Evolutionary conservation across 1,140 invertebrate species (phyloP).

Genomic region (Drosophila bocqueti): DNA sequence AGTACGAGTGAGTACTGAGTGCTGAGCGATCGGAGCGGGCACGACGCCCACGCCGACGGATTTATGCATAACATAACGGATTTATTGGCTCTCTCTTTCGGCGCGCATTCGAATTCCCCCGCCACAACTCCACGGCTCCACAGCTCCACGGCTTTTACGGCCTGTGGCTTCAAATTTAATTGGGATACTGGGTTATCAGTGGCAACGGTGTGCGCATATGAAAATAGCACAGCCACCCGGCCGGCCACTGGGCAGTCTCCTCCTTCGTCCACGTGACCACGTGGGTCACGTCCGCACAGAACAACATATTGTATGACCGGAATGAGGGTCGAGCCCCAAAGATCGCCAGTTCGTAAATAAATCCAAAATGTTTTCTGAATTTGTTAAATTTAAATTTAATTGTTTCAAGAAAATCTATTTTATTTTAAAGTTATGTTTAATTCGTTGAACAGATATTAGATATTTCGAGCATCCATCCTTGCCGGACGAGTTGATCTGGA

Average conservation of each 20-base stretch:
- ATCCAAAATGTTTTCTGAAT: neutral
- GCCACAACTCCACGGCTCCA: neutral
- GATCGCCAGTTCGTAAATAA: neutral
- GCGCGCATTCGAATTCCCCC: slow-evolving; percentile 62
- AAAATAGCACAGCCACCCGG: slow-evolving; percentile 67
- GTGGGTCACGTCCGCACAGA: slow-evolving; percentile 27
- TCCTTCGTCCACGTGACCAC: slow-evolving; percentile 10
- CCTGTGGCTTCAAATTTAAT: slow-evolving; percentile 75
- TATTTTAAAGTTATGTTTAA: neutral
- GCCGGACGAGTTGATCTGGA: neutral
- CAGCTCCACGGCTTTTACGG: slow-evolving; percentile 50
- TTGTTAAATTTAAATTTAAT: neutral
- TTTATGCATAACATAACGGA: slow-evolving; percentile 64
- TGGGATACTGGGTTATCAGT: slow-evolving; percentile 81
- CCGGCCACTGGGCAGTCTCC: slow-evolving; percentile 7
- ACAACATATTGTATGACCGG: neutral
- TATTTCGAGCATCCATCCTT: neutral
- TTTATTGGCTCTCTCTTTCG: slow-evolving; percentile 70
- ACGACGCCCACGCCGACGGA: slow-evolving; percentile 38
- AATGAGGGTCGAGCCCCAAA: neutral
- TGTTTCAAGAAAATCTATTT: neutral
- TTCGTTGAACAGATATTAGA: neutral
- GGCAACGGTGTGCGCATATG: slow-evolving; percentile 71
- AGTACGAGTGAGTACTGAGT: slow-evolving; percentile 55
- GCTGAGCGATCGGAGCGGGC: slow-evolving; percentile 10